These are phyloP conservation scores for Bungarus multicinctus DNA, from an alignment of 2,113 vertebrate genomes.

Conservation along the genomic window DNA sequence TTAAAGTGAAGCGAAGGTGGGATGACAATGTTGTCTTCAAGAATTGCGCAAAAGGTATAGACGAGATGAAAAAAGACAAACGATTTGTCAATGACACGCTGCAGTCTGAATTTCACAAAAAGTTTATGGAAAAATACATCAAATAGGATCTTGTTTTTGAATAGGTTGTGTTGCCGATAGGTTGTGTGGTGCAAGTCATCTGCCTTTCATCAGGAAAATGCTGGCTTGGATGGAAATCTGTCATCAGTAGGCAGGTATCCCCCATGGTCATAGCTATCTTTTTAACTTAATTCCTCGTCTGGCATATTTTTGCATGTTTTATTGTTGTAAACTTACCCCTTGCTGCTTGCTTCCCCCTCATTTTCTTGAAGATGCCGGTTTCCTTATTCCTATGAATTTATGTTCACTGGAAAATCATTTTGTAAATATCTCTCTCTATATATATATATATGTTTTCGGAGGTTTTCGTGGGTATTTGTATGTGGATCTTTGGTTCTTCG, in stretches of 20 bases:
- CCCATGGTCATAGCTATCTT: conserved; percentile 23
- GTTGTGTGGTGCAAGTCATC: conserved; percentile 19
- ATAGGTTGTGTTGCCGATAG: conserved; percentile 49
- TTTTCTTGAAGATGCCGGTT: conserved; percentile 29
- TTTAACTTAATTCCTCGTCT: conserved; percentile 25
- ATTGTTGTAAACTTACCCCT: conserved; percentile 37
- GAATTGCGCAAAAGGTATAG: conserved; percentile 97
- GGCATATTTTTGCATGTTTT: conserved; percentile 42
- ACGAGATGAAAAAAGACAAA: conserved; percentile 93
- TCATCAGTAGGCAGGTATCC: conserved; percentile 31
- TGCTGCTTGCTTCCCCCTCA: not conserved
- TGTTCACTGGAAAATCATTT: not conserved
- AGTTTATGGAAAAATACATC: conserved; percentile 99
- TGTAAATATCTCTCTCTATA: too few species aligned
- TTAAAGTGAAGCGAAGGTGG: conserved; percentile 98
- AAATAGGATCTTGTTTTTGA: conserved; percentile 75
- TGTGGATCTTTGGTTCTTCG: too few species aligned
- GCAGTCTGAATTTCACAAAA: conserved; percentile 87
- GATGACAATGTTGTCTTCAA: conserved; percentile 99
- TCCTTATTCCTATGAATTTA: not conserved
- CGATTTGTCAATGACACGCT: conserved; percentile 96
- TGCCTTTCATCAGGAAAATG: not conserved
- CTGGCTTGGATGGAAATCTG: conserved; percentile 17
- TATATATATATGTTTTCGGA: too few species aligned
- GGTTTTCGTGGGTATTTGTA: too few species aligned